A percentile compares a stretch with the other conserved stretches of the same genome.
Evolutionary conservation across 2,113 vertebrate species (phyloP).

Genomic region (human (Homo sapiens)): GRCh38 chr1:117066001-117066500

Average conservation of each 20-base stretch:
- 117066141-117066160: neutral
- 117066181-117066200: neutral
- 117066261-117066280: neutral
- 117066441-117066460: neutral
- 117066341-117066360: neutral
- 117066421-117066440: neutral
- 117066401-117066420: neutral
- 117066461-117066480: neutral
- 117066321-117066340: neutral
- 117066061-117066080: no score
- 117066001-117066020: no score
- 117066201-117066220: neutral
- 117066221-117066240: neutral
- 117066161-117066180: neutral
- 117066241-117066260: neutral
- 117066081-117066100: no score
- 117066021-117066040: no score
- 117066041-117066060: no score
- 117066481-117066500: neutral
- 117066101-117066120: no score
- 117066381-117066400: neutral
- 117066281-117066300: neutral
- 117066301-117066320: neutral
- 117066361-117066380: neutral
- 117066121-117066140: neutral